phyloP scores from a whole-genome alignment of 2,113 vertebrate species.

The Ciconia boyciana region DNA sequence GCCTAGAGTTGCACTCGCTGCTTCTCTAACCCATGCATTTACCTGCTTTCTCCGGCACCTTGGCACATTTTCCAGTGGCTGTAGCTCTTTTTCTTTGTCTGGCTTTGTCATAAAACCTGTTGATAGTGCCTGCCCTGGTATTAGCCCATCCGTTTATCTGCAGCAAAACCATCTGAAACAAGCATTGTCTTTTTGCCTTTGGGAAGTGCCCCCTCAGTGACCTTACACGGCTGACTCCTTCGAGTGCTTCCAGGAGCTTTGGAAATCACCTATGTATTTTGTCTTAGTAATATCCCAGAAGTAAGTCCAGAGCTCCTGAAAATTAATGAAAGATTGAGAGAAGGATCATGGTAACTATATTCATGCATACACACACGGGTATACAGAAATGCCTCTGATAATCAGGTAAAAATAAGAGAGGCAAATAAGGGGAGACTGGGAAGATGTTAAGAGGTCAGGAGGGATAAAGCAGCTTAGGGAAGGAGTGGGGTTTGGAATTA shows the following conservation, averaged over 20 bases:
- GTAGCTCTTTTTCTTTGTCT: not conserved
- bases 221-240: not conserved
- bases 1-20: rapidly evolving
- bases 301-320: not conserved
- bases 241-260: not conserved
- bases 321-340: not conserved
- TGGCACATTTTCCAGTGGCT: not conserved
- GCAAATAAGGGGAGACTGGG: not conserved
- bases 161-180: not conserved
- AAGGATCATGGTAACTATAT: not conserved
- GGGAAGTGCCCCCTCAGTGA: not conserved
- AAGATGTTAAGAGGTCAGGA: not conserved
- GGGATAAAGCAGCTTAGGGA: not conserved
- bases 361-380: not conserved
- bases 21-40: not conserved
- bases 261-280: not conserved
- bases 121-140: not conserved
- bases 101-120: not conserved
- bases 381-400: not conserved
- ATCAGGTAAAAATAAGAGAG: not conserved
- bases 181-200: not conserved
- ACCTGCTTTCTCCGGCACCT: not conserved
- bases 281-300: not conserved
- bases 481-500: not conserved
- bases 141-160: not conserved